Evolutionary conservation across 1,140 invertebrate species (phyloP), one percentile per base, ranked within the genome.

Genomic region (Drosophila funebris): DNA sequence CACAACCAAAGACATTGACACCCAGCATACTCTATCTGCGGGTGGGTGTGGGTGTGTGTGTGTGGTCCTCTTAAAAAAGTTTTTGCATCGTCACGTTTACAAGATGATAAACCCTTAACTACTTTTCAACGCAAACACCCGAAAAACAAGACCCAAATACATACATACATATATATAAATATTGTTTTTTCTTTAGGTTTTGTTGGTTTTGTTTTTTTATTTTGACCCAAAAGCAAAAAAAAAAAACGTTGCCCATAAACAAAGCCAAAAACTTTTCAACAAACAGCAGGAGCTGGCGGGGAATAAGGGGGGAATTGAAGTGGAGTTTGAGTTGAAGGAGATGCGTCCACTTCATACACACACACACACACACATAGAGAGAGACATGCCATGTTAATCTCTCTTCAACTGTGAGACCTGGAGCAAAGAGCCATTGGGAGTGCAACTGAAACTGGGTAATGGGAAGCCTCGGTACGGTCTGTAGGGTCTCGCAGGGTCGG

Each of bases 91-190:
- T 79, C 83, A 83, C 72, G 83, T 83, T 87, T 76, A 88, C 84
- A 83, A 83, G 78, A 89, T 87, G 83, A 83, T 88, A 88, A 82
- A 83, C 83, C 83, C 72, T 78, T 76, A 88, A 71, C 82, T 80
- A 78, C 83, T 87, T 87, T 87, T 78, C 82, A 81, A 61, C 81
- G 48, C 69, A 66, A 72, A 43, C 52, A 53, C 8, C 63, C 53
- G 39, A 76, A 68, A 81, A 79, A 79, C 67, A 66, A 67, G 41
- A 68, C 64, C 72, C 57, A 84, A 74, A 68, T 33, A 58, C 31
- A n/a, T n/a, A 50, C 37, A 58, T 67, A 58, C 14, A 56, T 36
- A 56, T 37, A 27, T 11, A 53, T 53, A 36, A 43, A 36, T 58
- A 44, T 33, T 72, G 50, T 54, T 16, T 39, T 43, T n/a, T n/a